phyloP scores from a whole-genome alignment of 1,140 invertebrate genomes.

The Halesus radiatus region DNA sequence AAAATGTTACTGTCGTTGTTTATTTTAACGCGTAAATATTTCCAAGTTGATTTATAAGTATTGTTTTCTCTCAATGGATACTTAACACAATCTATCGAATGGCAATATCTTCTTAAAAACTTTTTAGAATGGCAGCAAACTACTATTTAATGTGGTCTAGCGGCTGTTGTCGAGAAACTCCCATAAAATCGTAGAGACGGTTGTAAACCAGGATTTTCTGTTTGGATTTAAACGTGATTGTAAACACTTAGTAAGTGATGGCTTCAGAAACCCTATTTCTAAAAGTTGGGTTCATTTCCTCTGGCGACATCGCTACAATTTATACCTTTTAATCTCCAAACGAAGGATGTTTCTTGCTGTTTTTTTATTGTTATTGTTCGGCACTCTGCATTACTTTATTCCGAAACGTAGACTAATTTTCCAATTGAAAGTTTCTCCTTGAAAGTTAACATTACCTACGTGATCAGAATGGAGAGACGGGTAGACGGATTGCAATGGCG shows the following conservation, averaged over 20 bases:
- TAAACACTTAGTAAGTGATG: conserved; percentile 36
- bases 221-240: conserved; percentile 32
- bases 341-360: conserved; percentile 54
- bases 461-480: conserved; percentile 29
- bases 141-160: too few species aligned
- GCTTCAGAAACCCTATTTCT: conserved; percentile 6
- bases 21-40: too few species aligned
- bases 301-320: conserved; percentile 50
- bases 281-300: conserved; percentile 30
- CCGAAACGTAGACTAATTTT: conserved; percentile 52
- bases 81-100: too few species aligned
- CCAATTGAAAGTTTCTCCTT: conserved; percentile 47
- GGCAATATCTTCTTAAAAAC: too few species aligned
- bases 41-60: too few species aligned
- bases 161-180: not conserved
- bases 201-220: conserved; percentile 13
- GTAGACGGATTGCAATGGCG: not conserved
- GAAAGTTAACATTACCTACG: conserved; percentile 48
- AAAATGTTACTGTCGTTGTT: not conserved
- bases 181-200: conserved; percentile 6
- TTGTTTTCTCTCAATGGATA: too few species aligned
- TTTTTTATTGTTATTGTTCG: conserved; percentile 57
- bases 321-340: conserved; percentile 57
- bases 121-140: too few species aligned
- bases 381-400: conserved; percentile 51